Evolutionary conservation across 2,888 invertebrate species (phyloP).

Genomic region (Ennomos quercinarius): DNA sequence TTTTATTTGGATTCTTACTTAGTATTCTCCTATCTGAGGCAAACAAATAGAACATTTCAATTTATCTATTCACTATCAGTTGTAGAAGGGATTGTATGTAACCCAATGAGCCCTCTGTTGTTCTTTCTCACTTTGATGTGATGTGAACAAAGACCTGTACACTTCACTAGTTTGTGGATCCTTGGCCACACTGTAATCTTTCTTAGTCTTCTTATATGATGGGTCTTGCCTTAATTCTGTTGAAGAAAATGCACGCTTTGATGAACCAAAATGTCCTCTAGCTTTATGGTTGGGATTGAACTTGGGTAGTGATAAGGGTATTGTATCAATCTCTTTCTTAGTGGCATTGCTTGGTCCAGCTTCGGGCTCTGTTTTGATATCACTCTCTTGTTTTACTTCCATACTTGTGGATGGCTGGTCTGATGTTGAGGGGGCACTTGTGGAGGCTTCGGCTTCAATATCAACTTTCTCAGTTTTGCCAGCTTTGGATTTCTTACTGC

Average conservation of each 20-base stretch:
- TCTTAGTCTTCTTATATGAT: conserved; percentile 91
- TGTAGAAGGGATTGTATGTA: conserved; percentile 98
- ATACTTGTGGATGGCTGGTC: conserved; percentile 38
- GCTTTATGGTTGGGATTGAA: conserved; percentile 74
- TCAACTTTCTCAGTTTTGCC: conserved; percentile 57
- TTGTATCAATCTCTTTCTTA: conserved; percentile 78
- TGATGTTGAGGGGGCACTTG: conserved; percentile 43
- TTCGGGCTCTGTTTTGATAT: conserved; percentile 69
- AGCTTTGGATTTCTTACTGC: conserved; percentile 86
- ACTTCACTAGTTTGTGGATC: conserved; percentile 96
- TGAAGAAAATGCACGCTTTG: conserved; percentile 66
- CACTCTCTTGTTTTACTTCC: conserved; percentile 53
- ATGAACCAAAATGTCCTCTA: conserved; percentile 76
- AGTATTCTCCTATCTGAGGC: not conserved
- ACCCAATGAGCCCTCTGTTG: conserved; percentile 98
- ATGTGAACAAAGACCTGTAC: conserved; percentile 97
- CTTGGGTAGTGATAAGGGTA: conserved; percentile 75
- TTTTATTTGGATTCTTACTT: conserved; percentile 11
- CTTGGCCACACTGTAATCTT: conserved; percentile 93
- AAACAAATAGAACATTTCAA: conserved; percentile 1
- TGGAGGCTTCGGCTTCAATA: conserved; percentile 49
- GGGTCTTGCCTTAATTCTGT: conserved; percentile 85
- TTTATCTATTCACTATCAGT: conserved; percentile 72
- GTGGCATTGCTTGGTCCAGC: conserved; percentile 59
- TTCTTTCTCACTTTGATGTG: conserved; percentile 93